Percentiles rank a stretch among this genome's conserved stretches.
phyloP scores from a whole-genome alignment of 2,888 invertebrate species.

The Aquatica leii region DNA sequence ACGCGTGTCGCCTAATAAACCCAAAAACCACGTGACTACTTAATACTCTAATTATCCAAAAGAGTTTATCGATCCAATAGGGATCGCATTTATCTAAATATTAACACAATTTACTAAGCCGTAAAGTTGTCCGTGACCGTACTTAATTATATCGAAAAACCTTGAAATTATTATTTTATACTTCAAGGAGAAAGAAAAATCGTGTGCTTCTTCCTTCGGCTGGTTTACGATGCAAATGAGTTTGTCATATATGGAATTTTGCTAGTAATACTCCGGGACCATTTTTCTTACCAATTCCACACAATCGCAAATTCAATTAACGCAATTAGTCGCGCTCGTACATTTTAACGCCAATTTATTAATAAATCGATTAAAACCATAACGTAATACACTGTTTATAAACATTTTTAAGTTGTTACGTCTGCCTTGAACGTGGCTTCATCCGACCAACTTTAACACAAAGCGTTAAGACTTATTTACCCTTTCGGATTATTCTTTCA shows the following conservation, averaged over 20 bases:
- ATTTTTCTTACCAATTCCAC: no score
- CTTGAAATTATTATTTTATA: conserved; percentile 13
- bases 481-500: no score
- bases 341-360: no score
- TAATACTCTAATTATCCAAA: conserved; percentile 20
- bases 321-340: no score
- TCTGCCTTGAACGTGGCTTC: no score
- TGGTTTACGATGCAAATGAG: conserved; percentile 9
- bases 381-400: no score
- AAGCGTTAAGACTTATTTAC: no score
- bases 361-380: no score
- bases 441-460: no score
- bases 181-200: conserved; percentile 13
- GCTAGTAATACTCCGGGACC: not conserved
- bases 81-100: no score
- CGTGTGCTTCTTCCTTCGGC: conserved; percentile 10
- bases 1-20: conserved; percentile 37
- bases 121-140: conserved; percentile 10
- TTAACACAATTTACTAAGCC: not conserved
- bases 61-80: not conserved
- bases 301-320: no score
- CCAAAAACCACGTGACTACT: conserved; percentile 25
- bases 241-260: conserved; percentile 7
- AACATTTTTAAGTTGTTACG: no score
- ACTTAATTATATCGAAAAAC: conserved; percentile 12